Conservation (phyloP, 2,113 vertebrate genomes). For the Perca flavescens region DNA sequence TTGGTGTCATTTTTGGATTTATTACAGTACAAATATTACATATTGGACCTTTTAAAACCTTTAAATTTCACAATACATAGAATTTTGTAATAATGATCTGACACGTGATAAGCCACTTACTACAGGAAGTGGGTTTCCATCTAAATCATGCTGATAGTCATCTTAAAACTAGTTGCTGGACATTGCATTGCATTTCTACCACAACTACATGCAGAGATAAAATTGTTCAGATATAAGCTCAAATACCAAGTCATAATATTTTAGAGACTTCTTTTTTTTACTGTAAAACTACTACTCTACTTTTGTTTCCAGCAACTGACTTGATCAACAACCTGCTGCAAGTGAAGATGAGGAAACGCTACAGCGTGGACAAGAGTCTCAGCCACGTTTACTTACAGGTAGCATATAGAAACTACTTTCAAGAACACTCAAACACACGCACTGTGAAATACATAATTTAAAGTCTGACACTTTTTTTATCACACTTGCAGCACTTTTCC, state of each 20-base stretch:
- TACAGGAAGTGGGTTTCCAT: background rate
- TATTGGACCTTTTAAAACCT: no score
- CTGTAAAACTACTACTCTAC: background rate
- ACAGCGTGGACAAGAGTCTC: conserved; percentile 95
- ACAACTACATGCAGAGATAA: background rate
- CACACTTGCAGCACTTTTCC: background rate
- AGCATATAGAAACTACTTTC: conserved; percentile 5
- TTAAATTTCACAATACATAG: background rate
- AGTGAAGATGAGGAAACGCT: conserved; percentile 96
- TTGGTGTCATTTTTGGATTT: no score
- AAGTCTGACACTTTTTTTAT: background rate
- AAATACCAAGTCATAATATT: background rate
- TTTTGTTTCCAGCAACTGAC: conserved; percentile 86
- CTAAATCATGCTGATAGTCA: background rate
- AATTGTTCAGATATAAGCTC: background rate
- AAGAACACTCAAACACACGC: background rate
- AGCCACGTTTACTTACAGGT: conserved; percentile 94
- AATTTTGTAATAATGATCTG: background rate
- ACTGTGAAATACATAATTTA: background rate
- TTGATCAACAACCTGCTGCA: conserved; percentile 95
- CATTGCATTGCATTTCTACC: background rate
- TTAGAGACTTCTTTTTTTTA: background rate
- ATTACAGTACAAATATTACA: no score
- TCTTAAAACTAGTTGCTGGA: background rate
- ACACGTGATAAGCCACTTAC: background rate